Conservation (phyloP, 2,113 vertebrate species). For the Jacana jacana region DNA sequence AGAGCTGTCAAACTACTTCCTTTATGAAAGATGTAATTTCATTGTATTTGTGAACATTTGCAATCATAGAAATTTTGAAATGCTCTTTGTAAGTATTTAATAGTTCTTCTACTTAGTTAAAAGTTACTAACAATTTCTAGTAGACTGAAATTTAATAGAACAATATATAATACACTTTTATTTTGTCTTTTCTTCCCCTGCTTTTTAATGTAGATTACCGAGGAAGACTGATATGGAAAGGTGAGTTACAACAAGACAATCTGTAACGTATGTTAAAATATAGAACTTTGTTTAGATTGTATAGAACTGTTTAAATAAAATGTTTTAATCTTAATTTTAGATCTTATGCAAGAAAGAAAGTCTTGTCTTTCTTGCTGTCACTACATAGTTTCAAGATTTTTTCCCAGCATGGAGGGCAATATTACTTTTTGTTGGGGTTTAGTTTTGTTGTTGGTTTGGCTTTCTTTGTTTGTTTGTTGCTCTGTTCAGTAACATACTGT, state of each 20-base stretch:
- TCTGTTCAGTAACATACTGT: not conserved
- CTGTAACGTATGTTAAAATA: not conserved
- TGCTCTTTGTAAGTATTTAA: not conserved
- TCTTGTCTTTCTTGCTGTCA: not conserved
- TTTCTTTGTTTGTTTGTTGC: not conserved
- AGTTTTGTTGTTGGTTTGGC: not conserved
- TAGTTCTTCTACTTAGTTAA: not conserved
- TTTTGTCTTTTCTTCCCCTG: not conserved
- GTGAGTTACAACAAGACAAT: conserved; percentile 72
- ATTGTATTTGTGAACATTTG: not conserved
- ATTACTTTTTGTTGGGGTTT: not conserved
- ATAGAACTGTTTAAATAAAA: not conserved
- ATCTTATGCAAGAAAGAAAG: not conserved
- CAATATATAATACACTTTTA: not conserved
- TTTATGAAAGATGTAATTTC: not conserved
- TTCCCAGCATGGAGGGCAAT: not conserved
- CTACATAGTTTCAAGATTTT: not conserved
- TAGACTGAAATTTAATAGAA: not conserved
- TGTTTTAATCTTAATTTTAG: not conserved
- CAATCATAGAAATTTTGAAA: not conserved
- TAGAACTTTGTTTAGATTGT: not conserved
- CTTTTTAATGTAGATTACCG: conserved; percentile 83
- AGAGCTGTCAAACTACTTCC: not conserved
- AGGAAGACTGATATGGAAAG: conserved; percentile 99
- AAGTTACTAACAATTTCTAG: not conserved